These are phyloP conservation scores for Bellardia bayeri DNA, from an alignment of 2,888 invertebrate genomes.

Conservation along the genomic window DNA sequence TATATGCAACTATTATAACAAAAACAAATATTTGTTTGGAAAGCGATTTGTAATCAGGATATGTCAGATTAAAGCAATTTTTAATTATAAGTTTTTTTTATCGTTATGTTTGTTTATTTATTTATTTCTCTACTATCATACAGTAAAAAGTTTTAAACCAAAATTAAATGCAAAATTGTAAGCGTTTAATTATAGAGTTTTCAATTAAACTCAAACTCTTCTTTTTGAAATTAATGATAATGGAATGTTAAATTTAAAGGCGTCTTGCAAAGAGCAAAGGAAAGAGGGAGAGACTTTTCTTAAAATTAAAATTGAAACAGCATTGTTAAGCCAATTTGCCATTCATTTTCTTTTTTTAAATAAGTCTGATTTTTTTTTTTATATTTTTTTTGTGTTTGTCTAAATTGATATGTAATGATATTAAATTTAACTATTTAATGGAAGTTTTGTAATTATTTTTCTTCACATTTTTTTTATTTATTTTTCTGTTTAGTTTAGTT, in stretches of 20 bases:
- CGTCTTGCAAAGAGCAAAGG: not conserved
- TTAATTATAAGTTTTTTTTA: conserved; percentile 1
- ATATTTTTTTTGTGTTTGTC: not conserved
- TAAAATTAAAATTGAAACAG: not conserved
- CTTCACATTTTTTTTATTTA: conserved; percentile 5
- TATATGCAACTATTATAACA: conserved; percentile 36
- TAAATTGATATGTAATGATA: conserved; percentile 60
- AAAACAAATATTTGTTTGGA: conserved; percentile 39
- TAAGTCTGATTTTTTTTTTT: not conserved
- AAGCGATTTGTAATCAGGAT: conserved; percentile 72
- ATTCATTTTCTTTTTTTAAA: not conserved
- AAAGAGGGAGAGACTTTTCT: not conserved
- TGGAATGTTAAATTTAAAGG: conserved; percentile 35
- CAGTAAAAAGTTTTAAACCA: conserved; percentile 20
- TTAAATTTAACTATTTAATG: conserved; percentile 48
- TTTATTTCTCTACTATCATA: not conserved
- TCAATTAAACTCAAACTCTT: not conserved
- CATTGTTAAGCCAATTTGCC: not conserved
- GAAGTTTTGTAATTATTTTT: conserved; percentile 50
- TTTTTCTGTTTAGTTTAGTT: conserved; percentile 17
- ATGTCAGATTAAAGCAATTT: conserved; percentile 68
- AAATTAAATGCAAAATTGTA: conserved; percentile 70
- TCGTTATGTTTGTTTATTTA: not conserved
- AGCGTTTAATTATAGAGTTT: conserved; percentile 50
- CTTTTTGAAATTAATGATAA: conserved; percentile 20